Evolutionary conservation across 1,140 invertebrate species (phyloP).

Genomic region (Stenopsyche tienmushanensis): DNA sequence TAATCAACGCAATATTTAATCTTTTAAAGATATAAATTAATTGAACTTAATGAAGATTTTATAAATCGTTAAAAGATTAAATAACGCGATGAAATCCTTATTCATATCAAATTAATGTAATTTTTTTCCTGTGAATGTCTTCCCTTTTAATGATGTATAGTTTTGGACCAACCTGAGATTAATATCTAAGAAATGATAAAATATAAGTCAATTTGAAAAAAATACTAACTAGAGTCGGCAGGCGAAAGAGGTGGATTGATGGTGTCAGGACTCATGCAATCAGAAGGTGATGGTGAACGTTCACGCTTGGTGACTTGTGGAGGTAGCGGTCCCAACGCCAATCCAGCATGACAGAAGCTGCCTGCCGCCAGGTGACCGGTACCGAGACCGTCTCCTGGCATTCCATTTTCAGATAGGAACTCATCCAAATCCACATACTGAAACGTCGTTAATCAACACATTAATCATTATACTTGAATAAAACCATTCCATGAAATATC

Average conservation of each 20-base stretch:
- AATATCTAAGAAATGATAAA: neutral
- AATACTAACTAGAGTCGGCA: conserved; percentile 78
- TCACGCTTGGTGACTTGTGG: conserved; percentile 70
- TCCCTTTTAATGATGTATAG: too few species aligned
- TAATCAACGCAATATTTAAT: too few species aligned
- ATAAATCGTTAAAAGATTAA: too few species aligned
- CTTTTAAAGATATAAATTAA: too few species aligned
- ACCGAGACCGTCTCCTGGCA: conserved; percentile 73
- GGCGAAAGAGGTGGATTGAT: conserved; percentile 79
- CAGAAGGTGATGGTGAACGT: conserved; percentile 78
- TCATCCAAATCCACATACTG: conserved; percentile 96
- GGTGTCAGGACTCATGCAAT: conserved; percentile 81
- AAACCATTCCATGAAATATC: neutral
- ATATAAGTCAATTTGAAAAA: neutral
- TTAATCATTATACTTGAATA: conserved; percentile 7
- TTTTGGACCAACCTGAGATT: too few species aligned
- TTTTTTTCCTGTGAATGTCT: too few species aligned
- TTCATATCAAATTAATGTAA: too few species aligned
- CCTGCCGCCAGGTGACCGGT: conserved; percentile 60
- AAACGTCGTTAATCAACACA: conserved; percentile 47
- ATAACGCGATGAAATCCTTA: too few species aligned
- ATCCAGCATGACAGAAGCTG: conserved; percentile 55
- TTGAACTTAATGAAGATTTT: too few species aligned
- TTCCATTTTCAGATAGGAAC: conserved; percentile 91
- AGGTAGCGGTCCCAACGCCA: conserved; percentile 59